Base-by-base conservation (phyloP, 2,113 vertebrate genomes). In the Columba livia region DNA sequence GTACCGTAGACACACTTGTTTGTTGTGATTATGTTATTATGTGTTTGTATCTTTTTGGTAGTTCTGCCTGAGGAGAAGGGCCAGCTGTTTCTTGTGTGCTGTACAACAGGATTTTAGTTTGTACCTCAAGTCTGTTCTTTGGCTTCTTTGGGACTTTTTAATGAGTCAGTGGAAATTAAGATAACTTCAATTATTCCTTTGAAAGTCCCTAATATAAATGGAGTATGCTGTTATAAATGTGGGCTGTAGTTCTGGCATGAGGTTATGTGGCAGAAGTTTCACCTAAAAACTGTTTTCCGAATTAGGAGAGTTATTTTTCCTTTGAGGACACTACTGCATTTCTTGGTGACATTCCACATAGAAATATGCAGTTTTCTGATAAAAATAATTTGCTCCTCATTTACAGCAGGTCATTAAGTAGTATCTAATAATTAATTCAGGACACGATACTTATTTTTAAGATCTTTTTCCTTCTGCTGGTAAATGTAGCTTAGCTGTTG, bases 1-100 rank as follows among this genome's bases (percentile, higher is more conserved):
- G 98, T 98, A 97, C 36, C 15, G 31, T 51, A 60, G 38, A 79
- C 53, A 75, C 4, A 7, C 18, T 72, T 89, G 15, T 40, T 34
- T 44, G 36, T 26, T 51, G 28, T 26, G 61, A 57, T 70, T n/a
- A 78, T 16, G 38, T 44, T 69, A 20, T 40, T 50, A 56, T 0
- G 0, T 48, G 34, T 34, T 89, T 65, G 20, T 61, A n/a, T 65
- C 48, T 36, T 92, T 86, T 58, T n/a, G 26, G 40, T n/a, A 57
- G 23, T 10, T 53, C 40, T 58, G 17, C 36, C 40, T 40, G 24
- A 79, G 51, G 47, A 66, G 70, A 81, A 90, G n/a, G 28, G 2
- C 12, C 15, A 34, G 57, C 25, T 88, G 67, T 71, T 93, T 86
- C 25, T 48, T 84, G 2, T 32, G 25, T 53, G n/a, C 58, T 70